Evolutionary conservation across 2,888 invertebrate genomes (phyloP).

Genomic region (Melieria crassipennis): DNA sequence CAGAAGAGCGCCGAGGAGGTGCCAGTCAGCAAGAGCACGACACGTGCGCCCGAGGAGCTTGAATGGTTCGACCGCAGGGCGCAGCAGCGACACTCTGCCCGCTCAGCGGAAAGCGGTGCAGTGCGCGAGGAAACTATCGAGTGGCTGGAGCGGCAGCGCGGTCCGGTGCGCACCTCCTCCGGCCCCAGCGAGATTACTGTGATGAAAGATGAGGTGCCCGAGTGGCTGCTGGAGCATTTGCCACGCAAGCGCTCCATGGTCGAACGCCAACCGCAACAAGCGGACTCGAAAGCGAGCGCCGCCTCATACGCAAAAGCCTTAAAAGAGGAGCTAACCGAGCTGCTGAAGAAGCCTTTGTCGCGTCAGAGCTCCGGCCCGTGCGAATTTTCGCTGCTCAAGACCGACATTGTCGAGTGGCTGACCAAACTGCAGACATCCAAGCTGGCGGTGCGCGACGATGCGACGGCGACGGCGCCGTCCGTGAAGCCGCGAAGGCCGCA

Average conservation of each 20-base stretch:
- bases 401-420: conserved; percentile 65
- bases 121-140: conserved; percentile 64
- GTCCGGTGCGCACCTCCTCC: conserved; percentile 63
- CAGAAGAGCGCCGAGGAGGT: conserved; percentile 55
- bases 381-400: conserved; percentile 63
- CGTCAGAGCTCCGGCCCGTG: conserved; percentile 65
- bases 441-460: conserved; percentile 39
- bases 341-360: conserved; percentile 63
- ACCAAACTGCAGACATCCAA: conserved; percentile 60
- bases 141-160: conserved; percentile 60
- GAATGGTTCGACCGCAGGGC: conserved; percentile 66
- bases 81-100: conserved; percentile 64
- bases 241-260: conserved; percentile 58
- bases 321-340: conserved; percentile 60
- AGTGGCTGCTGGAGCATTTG: conserved; percentile 63
- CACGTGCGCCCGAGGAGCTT: conserved; percentile 54
- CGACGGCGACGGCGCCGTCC: conserved; percentile 40
- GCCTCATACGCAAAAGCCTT: conserved; percentile 61
- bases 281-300: conserved; percentile 51
- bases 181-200: conserved; percentile 65
- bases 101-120: conserved; percentile 64
- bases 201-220: conserved; percentile 63
- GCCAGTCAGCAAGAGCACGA: conserved; percentile 44
- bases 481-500: conserved; percentile 52
- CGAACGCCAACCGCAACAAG: conserved; percentile 51